These are phyloP conservation scores for Penaeus chinensis DNA, from an alignment of 1,140 invertebrate genomes.

Conservation along the genomic window DNA sequence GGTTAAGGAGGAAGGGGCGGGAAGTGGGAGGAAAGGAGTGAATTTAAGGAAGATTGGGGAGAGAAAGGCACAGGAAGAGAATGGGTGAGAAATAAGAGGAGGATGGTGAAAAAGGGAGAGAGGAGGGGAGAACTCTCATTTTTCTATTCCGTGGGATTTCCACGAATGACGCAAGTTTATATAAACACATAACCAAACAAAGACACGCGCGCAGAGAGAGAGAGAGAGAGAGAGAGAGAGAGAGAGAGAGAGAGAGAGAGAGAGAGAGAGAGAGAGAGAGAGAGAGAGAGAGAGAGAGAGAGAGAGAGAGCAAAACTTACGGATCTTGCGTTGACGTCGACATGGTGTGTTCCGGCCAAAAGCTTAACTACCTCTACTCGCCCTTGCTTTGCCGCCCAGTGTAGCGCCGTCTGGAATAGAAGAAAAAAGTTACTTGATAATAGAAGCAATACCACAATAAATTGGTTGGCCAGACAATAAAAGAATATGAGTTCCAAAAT, in stretches of 20 bases:
- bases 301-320: slow-evolving; percentile 70
- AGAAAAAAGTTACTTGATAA: slow-evolving; percentile 7
- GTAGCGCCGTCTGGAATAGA: slow-evolving; percentile 84
- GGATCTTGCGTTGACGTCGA: slow-evolving; percentile 84
- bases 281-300: background rate
- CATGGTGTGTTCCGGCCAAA: slow-evolving; percentile 83
- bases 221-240: too few species aligned
- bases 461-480: too few species aligned
- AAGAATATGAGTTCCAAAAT: too few species aligned
- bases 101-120: slow-evolving; percentile 27
- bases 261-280: background rate
- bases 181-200: background rate
- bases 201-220: background rate
- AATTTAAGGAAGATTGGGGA: background rate
- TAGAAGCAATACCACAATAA: too few species aligned
- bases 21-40: background rate
- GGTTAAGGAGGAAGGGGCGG: background rate
- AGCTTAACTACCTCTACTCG: slow-evolving; percentile 88
- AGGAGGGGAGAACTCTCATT: background rate
- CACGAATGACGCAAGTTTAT: background rate
- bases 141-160: too few species aligned
- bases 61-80: too few species aligned
- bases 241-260: too few species aligned
- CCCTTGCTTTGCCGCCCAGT: slow-evolving; percentile 93
- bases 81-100: too few species aligned